Conservation (phyloP, 2,113 vertebrate species). For the Pseudorasbora parva region DNA sequence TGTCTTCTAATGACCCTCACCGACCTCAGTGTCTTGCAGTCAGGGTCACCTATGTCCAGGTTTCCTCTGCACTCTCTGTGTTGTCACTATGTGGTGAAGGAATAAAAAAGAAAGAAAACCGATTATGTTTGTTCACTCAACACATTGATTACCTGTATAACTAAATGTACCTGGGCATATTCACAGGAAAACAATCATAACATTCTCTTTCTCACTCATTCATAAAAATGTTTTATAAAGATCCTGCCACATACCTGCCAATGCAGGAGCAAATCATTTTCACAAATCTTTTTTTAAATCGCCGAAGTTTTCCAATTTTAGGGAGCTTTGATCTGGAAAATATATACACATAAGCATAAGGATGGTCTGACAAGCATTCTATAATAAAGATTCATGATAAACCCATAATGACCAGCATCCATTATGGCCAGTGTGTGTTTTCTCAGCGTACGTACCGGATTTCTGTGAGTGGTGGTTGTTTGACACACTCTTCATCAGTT, state of each 20-base stretch:
- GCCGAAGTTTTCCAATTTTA: not conserved
- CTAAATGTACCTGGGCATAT: too few species aligned
- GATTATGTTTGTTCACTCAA: too few species aligned
- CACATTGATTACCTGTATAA: too few species aligned
- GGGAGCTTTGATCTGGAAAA: not conserved
- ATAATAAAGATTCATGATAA: not conserved
- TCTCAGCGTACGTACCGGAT: not conserved
- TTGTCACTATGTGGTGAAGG: not conserved
- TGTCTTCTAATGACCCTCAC: not conserved
- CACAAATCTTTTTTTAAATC: not conserved
- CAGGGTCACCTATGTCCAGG: too few species aligned
- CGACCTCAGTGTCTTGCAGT: not conserved
- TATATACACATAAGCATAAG: not conserved
- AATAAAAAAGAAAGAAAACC: not conserved
- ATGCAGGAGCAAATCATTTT: not conserved
- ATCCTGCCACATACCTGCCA: not conserved
- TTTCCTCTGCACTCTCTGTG: not conserved
- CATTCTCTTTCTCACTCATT: too few species aligned
- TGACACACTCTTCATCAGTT: not conserved
- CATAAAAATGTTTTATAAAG: too few species aligned
- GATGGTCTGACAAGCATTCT: not conserved
- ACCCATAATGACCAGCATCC: not conserved
- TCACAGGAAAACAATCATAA: too few species aligned
- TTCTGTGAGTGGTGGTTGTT: not conserved
- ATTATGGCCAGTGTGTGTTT: not conserved